Evolutionary conservation across 2,888 invertebrate genomes (phyloP).

Genomic region (Drosophila setosimentum): DNA sequence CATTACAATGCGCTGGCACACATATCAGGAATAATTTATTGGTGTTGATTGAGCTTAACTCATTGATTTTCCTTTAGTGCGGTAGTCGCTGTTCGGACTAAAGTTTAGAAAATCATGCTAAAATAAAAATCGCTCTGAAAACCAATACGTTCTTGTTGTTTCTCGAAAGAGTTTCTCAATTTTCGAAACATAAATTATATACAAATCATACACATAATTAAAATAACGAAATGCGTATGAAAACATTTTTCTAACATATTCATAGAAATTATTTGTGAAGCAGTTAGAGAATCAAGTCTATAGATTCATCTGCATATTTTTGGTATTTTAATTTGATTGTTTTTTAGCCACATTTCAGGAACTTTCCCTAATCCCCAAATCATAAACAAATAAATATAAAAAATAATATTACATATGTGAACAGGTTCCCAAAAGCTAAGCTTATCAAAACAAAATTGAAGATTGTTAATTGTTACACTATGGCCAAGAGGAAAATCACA

Average conservation of each 20-base stretch:
- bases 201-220: too few species aligned
- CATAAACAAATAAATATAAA: too few species aligned
- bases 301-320: background rate
- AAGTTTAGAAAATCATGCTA: background rate
- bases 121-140: background rate
- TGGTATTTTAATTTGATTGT: background rate
- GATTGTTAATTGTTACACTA: background rate
- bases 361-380: too few species aligned
- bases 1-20: background rate
- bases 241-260: background rate
- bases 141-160: background rate
- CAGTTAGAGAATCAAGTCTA: background rate
- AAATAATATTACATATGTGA: background rate
- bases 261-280: background rate
- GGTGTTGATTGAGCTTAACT: background rate
- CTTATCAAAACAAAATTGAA: background rate
- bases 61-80: too few species aligned
- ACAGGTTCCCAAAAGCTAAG: background rate
- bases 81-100: background rate
- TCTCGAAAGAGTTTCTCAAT: background rate
- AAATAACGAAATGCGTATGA: background rate
- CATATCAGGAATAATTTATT: too few species aligned
- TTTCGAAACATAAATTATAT: background rate
- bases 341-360: background rate
- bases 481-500: background rate